Evolutionary conservation across 53 echinoderm and acorn worm genomes (phyloP), one percentile per base, ranked within the genome.

Genomic region (Apostichopus leukothele): DNA sequence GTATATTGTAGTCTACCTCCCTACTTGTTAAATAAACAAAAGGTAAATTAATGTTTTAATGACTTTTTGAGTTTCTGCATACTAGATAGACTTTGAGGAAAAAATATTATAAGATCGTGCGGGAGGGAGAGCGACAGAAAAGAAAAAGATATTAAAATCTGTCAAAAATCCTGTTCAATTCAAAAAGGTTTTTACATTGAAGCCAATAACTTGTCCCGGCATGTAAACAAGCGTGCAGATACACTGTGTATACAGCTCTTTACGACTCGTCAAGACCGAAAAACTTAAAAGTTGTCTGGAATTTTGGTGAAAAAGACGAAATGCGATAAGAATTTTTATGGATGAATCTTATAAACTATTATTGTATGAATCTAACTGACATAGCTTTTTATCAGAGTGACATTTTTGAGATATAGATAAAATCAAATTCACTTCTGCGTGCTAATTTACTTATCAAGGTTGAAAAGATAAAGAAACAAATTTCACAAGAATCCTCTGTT

Each of bases 41-140:
- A 59, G 81, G 59, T 81, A 81, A 81, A 81, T 81, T 81, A 81
- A 81, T 81, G 55, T 81, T 81, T 81, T 81, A 81, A 81, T 81
- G 81, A 81, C 81, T 81, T 81, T 80, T 59, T 18, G 53, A 71
- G 59, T 81, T 59, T 81, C 54, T 81, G 39, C 39, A 39, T 39
- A 39, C 19, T 54, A 9, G 81, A 52, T 57, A 22, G 81, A n/a
- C 21, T n/a, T 81, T 81, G 54, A 54, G 59, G 16, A 52, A 19
- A 54, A 11, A 78, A 79, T 10, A 81, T 22, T 77, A 16, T 59
- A 54, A n/a, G 59, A 22, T 14, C 81, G 14, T 71, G 54, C 27
- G 81, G 8, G 25, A 25, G 25, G 39, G 11, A 55, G 22, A 51
- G 59, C 55, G 81, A 81, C 59, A 54, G 81, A 9, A 81, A 22